Base-by-base conservation (phyloP, 2,888 invertebrate genomes). In the Sinodicranocentrus sp. region DNA sequence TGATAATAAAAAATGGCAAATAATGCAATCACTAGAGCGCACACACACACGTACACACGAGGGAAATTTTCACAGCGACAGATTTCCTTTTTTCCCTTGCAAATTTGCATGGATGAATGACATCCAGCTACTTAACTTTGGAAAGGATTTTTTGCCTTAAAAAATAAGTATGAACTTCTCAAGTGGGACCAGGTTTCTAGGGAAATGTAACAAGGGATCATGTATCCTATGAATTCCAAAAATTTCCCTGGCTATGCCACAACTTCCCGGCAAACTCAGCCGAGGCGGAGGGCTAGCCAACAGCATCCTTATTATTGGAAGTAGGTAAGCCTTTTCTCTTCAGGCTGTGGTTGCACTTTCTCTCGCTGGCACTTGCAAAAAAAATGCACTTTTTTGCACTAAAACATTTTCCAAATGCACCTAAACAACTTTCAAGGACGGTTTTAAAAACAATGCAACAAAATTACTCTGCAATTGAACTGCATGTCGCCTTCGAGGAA, bases 251-350 rank as follows among this genome's bases (percentile, higher is more conserved):
- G 52, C 5, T 52, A 10, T 17, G 17, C 52, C 17, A 5, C 52
- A 6, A 6, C 10, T 52, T n/a, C 6, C 13, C n/a, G 10, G 3
- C 13, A 52, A 5, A n/a, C 52, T 52, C 52, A 25, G 59, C 59
- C 10, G 59, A 5, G 25, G 59, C 25, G 25, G 59, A 25, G 25
- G 59, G 44, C 70, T 5, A 33, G 65, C 5, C 13, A 39, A 21
- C 70, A 33, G 63, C 79, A 72, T 71, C 63, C 79, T 39, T 79
- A 65, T 79, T 72, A 72, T 72, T 79, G 79, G 72, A 79, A 79
- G 79, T 79, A 79, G 79, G 79, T 79, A 79, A 79, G 79, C 79
- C 28, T 72, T 79, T 71, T 59, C 39, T 59, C 26, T 68, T 59
- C 25, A 59, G 59, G 59, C 59, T 52, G 25, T 65, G 59, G n/a